Base-by-base conservation (phyloP, 2,113 vertebrate species). In the Zapornia atra region DNA sequence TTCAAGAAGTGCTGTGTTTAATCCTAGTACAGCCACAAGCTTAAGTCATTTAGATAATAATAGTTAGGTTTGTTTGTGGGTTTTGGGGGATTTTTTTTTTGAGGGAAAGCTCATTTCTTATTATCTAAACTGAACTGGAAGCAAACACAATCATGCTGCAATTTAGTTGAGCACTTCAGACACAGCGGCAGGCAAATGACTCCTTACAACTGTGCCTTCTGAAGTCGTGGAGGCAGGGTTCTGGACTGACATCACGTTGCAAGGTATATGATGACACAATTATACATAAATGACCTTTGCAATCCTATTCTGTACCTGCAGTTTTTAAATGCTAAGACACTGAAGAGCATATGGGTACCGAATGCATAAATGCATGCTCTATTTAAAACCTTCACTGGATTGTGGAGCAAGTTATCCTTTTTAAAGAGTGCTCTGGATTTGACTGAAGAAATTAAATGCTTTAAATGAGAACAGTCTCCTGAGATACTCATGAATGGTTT, bases 361-460 rank as follows among this genome's bases (percentile, higher is more conserved):
- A 77, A 11, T 53, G 11, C 57, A 40, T 22, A 61, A 40, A 70
- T 29, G 16, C 36, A 56, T 54, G 63, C 2, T 7, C 22, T 70
- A 94, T 76, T 90, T 82, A 84, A 97, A 91, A 48, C 24, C 14
- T 76, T 71, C 70, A 59, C 36, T 76, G 31, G 18, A 63, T 83
- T 84, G 78, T 18, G 22, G 71, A 73, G 31, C 36, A 86, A 88
- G 54, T 78, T 18, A 78, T 28, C n/a, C 54, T 56, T 95, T 88
- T 84, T 51, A 83, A 92, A 73, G 68, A 93, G 22, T 10, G 19
- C 46, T 81, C 33, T 73, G 72, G 69, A 88, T 92, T 53, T 87
- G 44, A 73, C 65, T 82, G 50, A 68, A 93, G 65, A 95, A 92
- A 92, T 92, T 57, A 64, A 90, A 89, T 73, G 53, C 42, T 46